Evolutionary conservation across 2,888 invertebrate genomes (phyloP).

Genomic region (Hybos culiciformis): DNA sequence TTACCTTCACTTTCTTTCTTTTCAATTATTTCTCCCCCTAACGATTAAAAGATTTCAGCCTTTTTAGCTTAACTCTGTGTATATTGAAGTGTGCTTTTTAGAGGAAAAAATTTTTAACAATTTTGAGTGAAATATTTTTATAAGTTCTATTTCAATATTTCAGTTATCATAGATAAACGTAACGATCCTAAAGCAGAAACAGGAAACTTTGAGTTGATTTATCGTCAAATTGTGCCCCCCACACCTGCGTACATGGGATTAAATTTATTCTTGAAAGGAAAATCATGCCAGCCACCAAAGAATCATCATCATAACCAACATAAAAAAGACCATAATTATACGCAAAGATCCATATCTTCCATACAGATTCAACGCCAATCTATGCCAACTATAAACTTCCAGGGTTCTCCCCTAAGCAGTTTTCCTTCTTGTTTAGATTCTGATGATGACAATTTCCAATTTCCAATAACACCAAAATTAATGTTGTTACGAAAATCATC

Average conservation of each 20-base stretch:
- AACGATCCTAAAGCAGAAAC: constrained; percentile 60
- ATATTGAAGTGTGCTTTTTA: too few relatives aligned
- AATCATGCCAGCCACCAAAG: constrained; percentile 23
- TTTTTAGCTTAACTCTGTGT: too few relatives aligned
- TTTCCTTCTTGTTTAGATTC: too few relatives aligned
- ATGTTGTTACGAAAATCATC: background rate
- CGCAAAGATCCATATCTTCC: background rate
- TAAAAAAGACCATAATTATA: background rate
- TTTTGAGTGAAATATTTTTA: background rate
- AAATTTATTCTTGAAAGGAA: constrained; percentile 33
- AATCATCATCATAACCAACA: constrained; percentile 10
- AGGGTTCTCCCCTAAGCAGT: background rate
- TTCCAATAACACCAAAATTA: background rate
- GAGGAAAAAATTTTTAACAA: background rate
- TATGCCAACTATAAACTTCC: background rate
- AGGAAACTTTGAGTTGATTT: constrained; percentile 67
- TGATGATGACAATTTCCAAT: too few relatives aligned
- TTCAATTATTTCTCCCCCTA: too few relatives aligned
- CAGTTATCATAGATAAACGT: constrained; percentile 66
- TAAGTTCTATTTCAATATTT: constrained; percentile 26
- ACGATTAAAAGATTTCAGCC: too few relatives aligned
- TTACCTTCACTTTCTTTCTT: too few relatives aligned
- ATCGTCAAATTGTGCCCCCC: constrained; percentile 61
- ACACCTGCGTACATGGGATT: constrained; percentile 66
- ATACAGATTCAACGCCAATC: background rate